Percentiles rank a stretch among this genome's conserved stretches.
phyloP scores from a whole-genome alignment of 2,888 invertebrate genomes.

The Lasioglossum zephyrum region DNA sequence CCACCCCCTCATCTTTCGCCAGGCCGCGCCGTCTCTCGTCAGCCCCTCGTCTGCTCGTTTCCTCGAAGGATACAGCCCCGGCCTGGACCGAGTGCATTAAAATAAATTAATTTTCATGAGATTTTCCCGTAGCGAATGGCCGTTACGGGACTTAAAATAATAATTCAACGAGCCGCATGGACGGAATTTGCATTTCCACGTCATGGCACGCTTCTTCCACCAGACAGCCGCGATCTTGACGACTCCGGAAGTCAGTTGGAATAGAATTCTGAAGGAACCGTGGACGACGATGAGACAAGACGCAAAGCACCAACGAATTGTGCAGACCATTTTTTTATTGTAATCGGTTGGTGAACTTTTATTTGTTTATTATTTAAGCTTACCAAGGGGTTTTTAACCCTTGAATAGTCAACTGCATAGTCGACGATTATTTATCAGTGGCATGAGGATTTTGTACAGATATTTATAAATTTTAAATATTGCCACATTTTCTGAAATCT shows the following conservation, averaged over 20 bases:
- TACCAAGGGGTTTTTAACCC: not conserved
- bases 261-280: slow-evolving; percentile 44
- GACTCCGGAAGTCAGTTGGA: slow-evolving; percentile 24
- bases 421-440: no score
- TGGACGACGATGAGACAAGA: slow-evolving; percentile 19
- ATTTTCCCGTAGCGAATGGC: slow-evolving; percentile 77
- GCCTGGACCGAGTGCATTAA: slow-evolving; percentile 77
- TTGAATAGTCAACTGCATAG: not conserved
- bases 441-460: no score
- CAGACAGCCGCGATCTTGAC: slow-evolving; percentile 35
- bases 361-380: no score
- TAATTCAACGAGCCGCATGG: slow-evolving; percentile 79
- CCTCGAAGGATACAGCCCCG: slow-evolving; percentile 34
- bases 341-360: not conserved
- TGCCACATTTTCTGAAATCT: no score
- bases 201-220: slow-evolving; percentile 61
- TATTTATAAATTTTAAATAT: no score
- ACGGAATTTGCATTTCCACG: slow-evolving; percentile 78
- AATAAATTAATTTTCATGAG: slow-evolving; percentile 82
- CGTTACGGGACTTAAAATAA: slow-evolving; percentile 80
- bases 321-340: slow-evolving; percentile 11
- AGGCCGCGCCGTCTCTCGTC: not conserved
- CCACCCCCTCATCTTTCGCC: not conserved
- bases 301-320: not conserved
- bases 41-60: slow-evolving; percentile 20